Percentiles rank a stretch among this genome's conserved stretches.
Conservation (phyloP, 1,140 invertebrate genomes). For the Pogonomyrmex californicus region DNA sequence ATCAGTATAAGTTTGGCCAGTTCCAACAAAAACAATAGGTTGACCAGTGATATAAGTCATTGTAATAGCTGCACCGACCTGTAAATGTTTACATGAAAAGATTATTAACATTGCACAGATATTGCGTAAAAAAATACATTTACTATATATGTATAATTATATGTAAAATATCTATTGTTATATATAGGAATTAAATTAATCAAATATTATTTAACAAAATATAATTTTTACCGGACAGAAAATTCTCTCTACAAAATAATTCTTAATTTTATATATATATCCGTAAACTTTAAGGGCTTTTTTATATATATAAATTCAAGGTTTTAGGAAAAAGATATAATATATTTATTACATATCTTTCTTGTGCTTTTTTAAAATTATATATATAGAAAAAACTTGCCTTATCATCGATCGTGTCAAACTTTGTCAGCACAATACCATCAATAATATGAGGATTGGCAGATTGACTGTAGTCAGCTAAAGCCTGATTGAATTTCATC, state of each 20-base stretch:
- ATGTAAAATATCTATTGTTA: neutral
- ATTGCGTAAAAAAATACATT: neutral
- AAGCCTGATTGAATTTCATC: constrained; percentile 99
- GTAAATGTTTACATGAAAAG: constrained; percentile 72
- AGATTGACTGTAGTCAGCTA: constrained; percentile 95
- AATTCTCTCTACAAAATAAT: neutral
- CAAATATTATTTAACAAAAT: neutral
- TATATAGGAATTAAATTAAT: constrained; percentile 12
- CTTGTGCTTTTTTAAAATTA: too few relatives aligned
- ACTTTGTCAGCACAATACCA: constrained; percentile 99
- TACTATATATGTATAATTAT: neutral
- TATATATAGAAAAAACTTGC: constrained; percentile 85
- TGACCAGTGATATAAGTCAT: constrained; percentile 99
- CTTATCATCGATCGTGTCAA: constrained; percentile 99
- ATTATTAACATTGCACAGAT: neutral
- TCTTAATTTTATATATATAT: constrained; percentile 5
- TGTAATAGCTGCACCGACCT: constrained; percentile 99
- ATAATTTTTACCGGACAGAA: neutral
- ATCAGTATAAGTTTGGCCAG: constrained; percentile 99
- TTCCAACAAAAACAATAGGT: constrained; percentile 99
- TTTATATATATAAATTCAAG: too few relatives aligned
- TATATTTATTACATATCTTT: too few relatives aligned
- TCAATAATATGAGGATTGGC: constrained; percentile 97
- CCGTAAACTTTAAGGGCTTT: too few relatives aligned
- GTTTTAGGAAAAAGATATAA: too few relatives aligned